phyloP scores from a whole-genome alignment of 2,888 invertebrate genomes.

The Zhuqinia jingwanae region DNA sequence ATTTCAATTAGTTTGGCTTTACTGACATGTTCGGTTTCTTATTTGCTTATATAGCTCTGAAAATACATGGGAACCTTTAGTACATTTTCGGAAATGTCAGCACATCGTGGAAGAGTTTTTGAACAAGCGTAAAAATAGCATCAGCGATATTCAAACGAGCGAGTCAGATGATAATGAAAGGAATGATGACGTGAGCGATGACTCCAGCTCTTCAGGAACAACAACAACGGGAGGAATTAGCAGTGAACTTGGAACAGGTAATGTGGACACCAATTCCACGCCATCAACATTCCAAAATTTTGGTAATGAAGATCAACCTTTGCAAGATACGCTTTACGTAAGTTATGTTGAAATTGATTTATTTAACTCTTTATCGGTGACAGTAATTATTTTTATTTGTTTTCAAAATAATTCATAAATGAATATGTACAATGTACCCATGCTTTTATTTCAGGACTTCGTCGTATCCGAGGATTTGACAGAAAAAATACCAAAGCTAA shows the following conservation, averaged over 20 bases:
- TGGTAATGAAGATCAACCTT: not conserved
- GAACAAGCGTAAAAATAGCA: not conserved
- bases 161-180: too few species aligned
- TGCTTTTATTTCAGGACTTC: conserved; percentile 49
- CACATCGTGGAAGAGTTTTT: conserved; percentile 55
- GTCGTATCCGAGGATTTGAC: conserved; percentile 65
- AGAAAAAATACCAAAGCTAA: conserved; percentile 39
- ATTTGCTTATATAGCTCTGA: conserved; percentile 37
- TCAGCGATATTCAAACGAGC: not conserved
- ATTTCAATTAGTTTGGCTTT: not conserved
- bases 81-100: conserved; percentile 57
- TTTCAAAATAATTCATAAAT: too few species aligned
- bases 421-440: too few species aligned
- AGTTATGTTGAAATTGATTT: not conserved
- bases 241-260: not conserved
- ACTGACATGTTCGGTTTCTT: not conserved
- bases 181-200: too few species aligned
- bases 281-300: too few species aligned
- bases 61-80: conserved; percentile 72
- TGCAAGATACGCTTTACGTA: not conserved
- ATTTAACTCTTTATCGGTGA: not conserved
- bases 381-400: not conserved
- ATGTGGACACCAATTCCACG: too few species aligned
- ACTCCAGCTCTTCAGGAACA: not conserved
- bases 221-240: not conserved